Conservation (phyloP, 1,140 invertebrate species). For the Aphis gossypii region DNA sequence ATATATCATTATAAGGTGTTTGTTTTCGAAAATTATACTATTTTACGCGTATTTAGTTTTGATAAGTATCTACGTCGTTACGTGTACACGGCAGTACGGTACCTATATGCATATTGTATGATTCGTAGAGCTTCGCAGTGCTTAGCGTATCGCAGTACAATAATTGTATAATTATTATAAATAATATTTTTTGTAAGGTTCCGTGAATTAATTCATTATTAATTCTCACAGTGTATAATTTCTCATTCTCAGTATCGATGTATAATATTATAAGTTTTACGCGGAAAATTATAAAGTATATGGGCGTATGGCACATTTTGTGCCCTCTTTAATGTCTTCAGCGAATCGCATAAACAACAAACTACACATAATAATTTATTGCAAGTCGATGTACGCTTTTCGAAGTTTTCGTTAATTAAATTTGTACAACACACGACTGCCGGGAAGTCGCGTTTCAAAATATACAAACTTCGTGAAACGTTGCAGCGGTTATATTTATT, state of each 20-base stretch:
- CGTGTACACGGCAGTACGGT: not conserved
- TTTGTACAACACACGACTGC: not conserved
- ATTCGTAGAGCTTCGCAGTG: not conserved
- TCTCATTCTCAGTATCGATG: not conserved
- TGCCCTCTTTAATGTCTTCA: not conserved
- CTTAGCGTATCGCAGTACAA: not conserved
- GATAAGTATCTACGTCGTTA: not conserved
- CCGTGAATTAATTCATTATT: conserved; percentile 9
- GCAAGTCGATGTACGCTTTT: not conserved
- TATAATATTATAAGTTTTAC: not conserved
- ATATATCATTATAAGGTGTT: not conserved
- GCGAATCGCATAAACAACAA: conserved; percentile 14
- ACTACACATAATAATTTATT: not conserved
- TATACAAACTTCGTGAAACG: not conserved
- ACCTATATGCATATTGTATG: not conserved
- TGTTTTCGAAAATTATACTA: not conserved
- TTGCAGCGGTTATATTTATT: not conserved
- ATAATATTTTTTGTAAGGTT: not conserved
- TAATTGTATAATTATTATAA: not conserved
- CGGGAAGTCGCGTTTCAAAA: not conserved
- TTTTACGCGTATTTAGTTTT: not conserved
- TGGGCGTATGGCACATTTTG: not conserved
- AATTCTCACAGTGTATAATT: not conserved
- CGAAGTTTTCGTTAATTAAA: conserved; percentile 17
- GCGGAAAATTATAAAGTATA: not conserved